A percentile compares a stretch with the other conserved stretches of the same genome.
Evolutionary conservation across 2,797 vertebrate genomes (phyloP).

Genomic region (Dendrocincla tyrannina): DNA sequence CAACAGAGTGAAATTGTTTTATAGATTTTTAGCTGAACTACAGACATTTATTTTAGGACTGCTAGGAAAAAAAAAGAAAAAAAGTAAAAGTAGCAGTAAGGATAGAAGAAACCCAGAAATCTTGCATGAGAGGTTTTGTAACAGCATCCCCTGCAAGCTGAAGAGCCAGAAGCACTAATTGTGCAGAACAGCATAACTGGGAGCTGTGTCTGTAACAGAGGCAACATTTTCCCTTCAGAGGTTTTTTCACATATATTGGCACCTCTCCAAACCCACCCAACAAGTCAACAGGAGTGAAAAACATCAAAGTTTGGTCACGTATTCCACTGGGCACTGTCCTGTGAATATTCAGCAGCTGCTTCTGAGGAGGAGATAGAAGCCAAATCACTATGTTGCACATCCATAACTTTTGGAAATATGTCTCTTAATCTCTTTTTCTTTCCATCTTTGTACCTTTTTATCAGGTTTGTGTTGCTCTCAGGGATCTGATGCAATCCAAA

Average conservation of each 20-base stretch:
- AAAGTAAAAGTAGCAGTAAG: accelerated
- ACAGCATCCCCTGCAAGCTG: background rate
- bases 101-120: background rate
- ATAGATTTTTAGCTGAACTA: background rate
- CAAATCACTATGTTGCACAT: background rate
- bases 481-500: background rate
- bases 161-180: background rate
- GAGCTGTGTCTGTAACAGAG: background rate
- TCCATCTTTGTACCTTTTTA: background rate
- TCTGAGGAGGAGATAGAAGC: background rate
- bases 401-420: background rate
- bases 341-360: background rate
- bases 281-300: background rate
- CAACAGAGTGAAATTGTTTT: background rate
- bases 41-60: background rate
- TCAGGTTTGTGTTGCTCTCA: background rate
- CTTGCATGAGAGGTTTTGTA: background rate
- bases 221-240: background rate
- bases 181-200: background rate
- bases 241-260: accelerated
- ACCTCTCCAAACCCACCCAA: background rate
- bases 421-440: background rate
- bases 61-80: background rate
- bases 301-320: background rate
- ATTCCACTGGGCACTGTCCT: background rate